Base-by-base conservation (phyloP, 2,113 vertebrate genomes). In the Acrocephalus kingi region DNA sequence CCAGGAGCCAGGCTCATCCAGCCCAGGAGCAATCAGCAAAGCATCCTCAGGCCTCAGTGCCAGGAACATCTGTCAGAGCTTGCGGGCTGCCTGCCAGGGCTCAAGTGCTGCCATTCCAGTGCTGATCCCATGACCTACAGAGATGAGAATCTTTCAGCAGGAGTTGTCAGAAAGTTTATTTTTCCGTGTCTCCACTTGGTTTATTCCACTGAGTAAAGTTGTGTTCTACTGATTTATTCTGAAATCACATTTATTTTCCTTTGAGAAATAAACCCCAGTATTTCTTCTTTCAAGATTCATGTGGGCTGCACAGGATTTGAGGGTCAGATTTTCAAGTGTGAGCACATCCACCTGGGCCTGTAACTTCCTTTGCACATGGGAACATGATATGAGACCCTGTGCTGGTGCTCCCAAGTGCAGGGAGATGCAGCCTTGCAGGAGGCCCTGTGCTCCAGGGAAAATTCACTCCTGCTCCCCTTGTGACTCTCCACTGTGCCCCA, bases 101-200 rank as follows among this genome's bases (percentile, higher is more conserved):
- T 94, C 94, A 89, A 93, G 84, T 89, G 89, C 89, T 95, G 94
- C 84, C 91, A 89, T 87, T 89, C 91, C 51, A 76, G 87, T 3
- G 8, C 39, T 97, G 93, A 92, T 89, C 95, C 91, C 66, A 3
- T 48, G 93, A 91, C 95, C 93, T 54, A 22, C 45, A 61, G 4
- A 92, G 91, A 95, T 78, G 86, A 81, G 91, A 59, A 81, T 92
- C 91, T 96, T 96, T 97, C 96, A 96, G 69, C 96, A 94, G 77
- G 54, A 95, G 74, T 66, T 19, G 3, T 92, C 91, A 89, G 84
- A 14, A 56, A 64, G 95, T 96, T 97, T 76, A 80, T 96, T 96
- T 93, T 93, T 73, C 89, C 30, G 14, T 84, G 87, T 83, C 89
- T 96, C 84, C 71, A 2, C 78, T 95, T 85, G 91, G 91, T 88